These are phyloP conservation scores for Coptotermes formosanus DNA, from an alignment of 1,140 invertebrate species.

Conservation along the genomic window DNA sequence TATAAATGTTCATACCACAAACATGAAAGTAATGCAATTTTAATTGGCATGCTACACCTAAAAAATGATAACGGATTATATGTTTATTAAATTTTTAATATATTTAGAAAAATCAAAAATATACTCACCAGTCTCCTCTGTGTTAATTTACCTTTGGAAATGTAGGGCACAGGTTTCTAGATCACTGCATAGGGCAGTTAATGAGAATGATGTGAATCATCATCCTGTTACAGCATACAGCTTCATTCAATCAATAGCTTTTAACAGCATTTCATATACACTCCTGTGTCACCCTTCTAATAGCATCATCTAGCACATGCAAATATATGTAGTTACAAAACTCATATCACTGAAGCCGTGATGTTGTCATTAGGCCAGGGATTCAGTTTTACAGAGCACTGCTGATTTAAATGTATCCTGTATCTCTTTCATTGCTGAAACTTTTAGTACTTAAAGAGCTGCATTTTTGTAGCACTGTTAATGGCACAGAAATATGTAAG, in stretches of 20 bases:
- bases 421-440: not conserved
- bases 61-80: too few species aligned
- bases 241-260: not conserved
- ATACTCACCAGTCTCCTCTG: too few species aligned
- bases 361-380: not conserved
- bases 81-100: too few species aligned
- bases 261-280: constrained; percentile 9
- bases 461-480: not conserved
- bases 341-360: not conserved
- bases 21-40: too few species aligned
- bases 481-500: not conserved
- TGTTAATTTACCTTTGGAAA: too few species aligned
- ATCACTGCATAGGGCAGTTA: too few species aligned
- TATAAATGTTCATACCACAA: too few species aligned
- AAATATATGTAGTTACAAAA: not conserved
- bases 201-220: too few species aligned
- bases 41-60: too few species aligned
- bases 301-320: not conserved
- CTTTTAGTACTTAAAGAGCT: not conserved
- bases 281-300: not conserved
- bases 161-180: too few species aligned
- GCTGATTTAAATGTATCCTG: not conserved
- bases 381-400: not conserved
- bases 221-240: not conserved
- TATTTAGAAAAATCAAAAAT: too few species aligned